Base-by-base conservation (phyloP, 2,113 vertebrate species). In the Barnardius zonarius region DNA sequence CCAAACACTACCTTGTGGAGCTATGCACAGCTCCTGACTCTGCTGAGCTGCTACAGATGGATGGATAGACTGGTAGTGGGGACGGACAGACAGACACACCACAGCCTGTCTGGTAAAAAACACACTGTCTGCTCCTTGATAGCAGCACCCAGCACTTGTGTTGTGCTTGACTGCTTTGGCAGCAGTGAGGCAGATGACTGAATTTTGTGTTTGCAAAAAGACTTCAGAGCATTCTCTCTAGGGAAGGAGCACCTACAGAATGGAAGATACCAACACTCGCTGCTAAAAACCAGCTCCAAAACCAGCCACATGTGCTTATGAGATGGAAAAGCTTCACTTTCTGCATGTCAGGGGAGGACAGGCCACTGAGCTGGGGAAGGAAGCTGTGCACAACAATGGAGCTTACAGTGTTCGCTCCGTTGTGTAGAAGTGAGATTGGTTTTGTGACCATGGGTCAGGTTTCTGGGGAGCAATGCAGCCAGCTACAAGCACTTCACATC, bases 281-380 rank as follows among this genome's bases (percentile, higher is more conserved):
- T 54, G 33, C 33, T 59, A 59, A 41, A 67, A 55, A 10, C 0
- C 51, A 81, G 48, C 74, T 79, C 63, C 41, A 48, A 61, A 66
- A 8, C 6, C 69, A 90, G 52, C 11, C 27, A 17, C 5, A 0
- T 0, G 25, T 37, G 39, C 0, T 4, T 1, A 10, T 3, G 19
- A 75, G 69, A 48, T 2, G 7, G 46, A 62, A 92, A 54, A 73
- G 25, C 22, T 63, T 63, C 30, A 3, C 2, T 33, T 39, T 69
- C n/a, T 59, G 54, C 7, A 9, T 16, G 22, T 25, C 14, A 23
- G 44, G n/a, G 46, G 44, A 92, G 41, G 13, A 30, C 6, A 37
- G 17, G 22, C 6, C 64, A 33, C 66, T 43, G 69, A n/a, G 54
- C 31, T 62, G 59, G 27, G 48, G 43, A 73, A 44, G 37, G 27